Evolutionary conservation across 2,113 vertebrate genomes (phyloP).

Genomic region (Oryzias melastigma): DNA sequence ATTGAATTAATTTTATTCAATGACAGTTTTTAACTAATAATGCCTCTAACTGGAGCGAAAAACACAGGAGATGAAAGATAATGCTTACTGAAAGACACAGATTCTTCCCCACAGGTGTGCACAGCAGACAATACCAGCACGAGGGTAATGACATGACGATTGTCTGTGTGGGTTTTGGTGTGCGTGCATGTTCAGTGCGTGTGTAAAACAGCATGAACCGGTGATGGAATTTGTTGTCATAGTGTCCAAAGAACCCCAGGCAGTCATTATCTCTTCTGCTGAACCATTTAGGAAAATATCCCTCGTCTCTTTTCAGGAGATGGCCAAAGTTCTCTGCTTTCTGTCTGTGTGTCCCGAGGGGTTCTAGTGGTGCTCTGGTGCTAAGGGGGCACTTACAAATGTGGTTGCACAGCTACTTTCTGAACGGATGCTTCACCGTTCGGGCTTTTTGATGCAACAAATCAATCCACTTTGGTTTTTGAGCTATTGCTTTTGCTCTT

Average conservation of each 20-base stretch:
- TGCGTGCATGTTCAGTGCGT: constrained; percentile 4
- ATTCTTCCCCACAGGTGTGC: constrained; percentile 31
- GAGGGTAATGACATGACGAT: constrained; percentile 38
- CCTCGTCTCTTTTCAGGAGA: constrained; percentile 38
- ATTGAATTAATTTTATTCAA: too few species aligned
- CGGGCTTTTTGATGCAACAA: constrained; percentile 11
- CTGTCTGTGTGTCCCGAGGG: constrained; percentile 4
- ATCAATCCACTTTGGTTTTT: constrained; percentile 16
- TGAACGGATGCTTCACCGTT: background rate
- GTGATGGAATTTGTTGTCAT: constrained; percentile 50
- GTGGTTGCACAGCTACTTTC: constrained; percentile 18
- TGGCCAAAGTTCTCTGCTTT: constrained; percentile 39
- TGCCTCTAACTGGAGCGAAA: background rate
- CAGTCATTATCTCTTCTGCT: constrained; percentile 57
- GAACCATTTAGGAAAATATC: constrained; percentile 62
- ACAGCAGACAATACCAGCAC: constrained; percentile 43
- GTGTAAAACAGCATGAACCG: constrained; percentile 39
- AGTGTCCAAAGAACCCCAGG: constrained; percentile 51
- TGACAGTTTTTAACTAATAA: constrained; percentile 13
- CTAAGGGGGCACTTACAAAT: constrained; percentile 17
- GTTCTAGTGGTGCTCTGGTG: constrained; percentile 13
- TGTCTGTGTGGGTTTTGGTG: constrained; percentile 9
- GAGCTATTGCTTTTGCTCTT: background rate
- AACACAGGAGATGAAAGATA: background rate
- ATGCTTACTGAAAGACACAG: constrained; percentile 15